A percentile compares a stretch with the other conserved stretches of the same genome.
phyloP scores from a whole-genome alignment of 2,113 vertebrate genomes.

The Pardalotus punctatus region DNA sequence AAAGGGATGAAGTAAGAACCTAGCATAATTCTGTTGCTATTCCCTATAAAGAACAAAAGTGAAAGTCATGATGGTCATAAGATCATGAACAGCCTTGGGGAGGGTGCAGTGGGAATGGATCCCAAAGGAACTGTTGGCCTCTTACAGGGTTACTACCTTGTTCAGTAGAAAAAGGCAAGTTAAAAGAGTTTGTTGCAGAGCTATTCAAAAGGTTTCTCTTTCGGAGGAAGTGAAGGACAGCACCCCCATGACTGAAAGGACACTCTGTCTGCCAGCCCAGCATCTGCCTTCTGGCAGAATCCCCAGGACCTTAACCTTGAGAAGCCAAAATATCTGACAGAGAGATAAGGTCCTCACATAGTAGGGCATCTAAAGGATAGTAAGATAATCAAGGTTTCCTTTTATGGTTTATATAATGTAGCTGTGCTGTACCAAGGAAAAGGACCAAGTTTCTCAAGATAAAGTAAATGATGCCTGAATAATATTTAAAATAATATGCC shows the following conservation, averaged over 20 bases:
- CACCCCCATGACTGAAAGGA: neutral
- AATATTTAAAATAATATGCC: neutral
- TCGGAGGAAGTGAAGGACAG: neutral
- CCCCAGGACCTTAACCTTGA: constrained; percentile 24
- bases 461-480: neutral
- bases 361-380: neutral
- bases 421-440: neutral
- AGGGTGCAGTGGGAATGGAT: rapidly evolving
- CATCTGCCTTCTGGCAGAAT: constrained; percentile 39
- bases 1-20: neutral
- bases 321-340: neutral
- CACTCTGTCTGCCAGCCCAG: neutral
- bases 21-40: neutral
- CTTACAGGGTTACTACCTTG: neutral
- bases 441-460: neutral
- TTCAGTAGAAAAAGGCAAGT: neutral
- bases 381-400: neutral
- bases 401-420: neutral
- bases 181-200: neutral
- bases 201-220: neutral
- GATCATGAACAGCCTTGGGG: neutral
- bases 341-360: neutral
- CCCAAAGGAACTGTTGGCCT: neutral
- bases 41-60: neutral
- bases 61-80: neutral